Evolutionary conservation across 2,113 vertebrate genomes (phyloP), one percentile per base, ranked within the genome.

Genomic region (Burhinus bistriatus): DNA sequence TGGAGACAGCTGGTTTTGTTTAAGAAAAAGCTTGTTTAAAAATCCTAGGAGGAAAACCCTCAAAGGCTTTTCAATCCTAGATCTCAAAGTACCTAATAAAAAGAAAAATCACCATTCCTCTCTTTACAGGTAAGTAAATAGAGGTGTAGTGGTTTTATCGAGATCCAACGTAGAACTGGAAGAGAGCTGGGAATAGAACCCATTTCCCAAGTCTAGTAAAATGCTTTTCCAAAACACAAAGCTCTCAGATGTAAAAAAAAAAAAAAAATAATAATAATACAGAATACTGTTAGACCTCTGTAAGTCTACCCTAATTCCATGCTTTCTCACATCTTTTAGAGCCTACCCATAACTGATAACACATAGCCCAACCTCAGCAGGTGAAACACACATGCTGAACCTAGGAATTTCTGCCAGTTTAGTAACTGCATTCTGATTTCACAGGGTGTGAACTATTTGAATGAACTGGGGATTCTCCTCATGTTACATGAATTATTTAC

Each of bases 401-500:
- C 15, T 12, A 70, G 47, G 29, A 70, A 58, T 78, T 92, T 78
- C 72, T 89, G 40, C 26, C 23, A 30, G 22, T 89, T 95, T 69
- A 65, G 30, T 49, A 64, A 87, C 44, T 58, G 51, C 73, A 30
- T 84, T 96, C 73, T 2, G 2, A 84, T 75, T 95, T 84, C 91
- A 89, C n/a, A 78, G 72, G 38, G 45, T 70, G 59, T 49, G 64
- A 95, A 54, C 29, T 11, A 32, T 70, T 70, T n/a, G 64, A 62
- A 96, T 82, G 83, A 91, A 59, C 32, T 44, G 45, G 32, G 32
- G 59, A 95, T 78, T 82, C 59, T 87, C 61, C 65, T 95, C 70
- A 27, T 59, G 52, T 87, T 82, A 36, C 26, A 34, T 91, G 42
- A 91, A 93, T 95, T 94, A 89, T 93, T 96, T 55, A 93, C 73